Percentiles rank a stretch among this genome's conserved stretches.
Conservation (phyloP, 1,140 invertebrate genomes). For the Hyphantria cunea region DNA sequence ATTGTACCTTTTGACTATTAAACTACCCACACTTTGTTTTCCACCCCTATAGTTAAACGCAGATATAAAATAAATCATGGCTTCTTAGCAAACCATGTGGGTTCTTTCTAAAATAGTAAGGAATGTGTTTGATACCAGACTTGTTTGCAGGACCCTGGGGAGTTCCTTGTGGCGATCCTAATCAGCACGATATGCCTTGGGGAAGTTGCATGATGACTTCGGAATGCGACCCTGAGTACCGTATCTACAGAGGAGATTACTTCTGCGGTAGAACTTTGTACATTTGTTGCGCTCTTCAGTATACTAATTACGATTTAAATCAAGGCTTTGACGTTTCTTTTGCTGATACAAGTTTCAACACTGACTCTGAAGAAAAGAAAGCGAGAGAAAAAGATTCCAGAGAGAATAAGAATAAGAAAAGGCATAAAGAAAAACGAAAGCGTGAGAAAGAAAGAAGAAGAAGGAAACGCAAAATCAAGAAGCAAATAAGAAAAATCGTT, state of each 20-base stretch:
- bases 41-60: too few relatives aligned
- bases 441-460: constrained; percentile 49
- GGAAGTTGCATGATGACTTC: constrained; percentile 63
- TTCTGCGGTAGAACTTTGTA: constrained; percentile 64
- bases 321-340: constrained; percentile 65
- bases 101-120: too few relatives aligned
- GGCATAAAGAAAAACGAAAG: constrained; percentile 39
- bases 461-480: constrained; percentile 59
- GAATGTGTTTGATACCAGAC: too few relatives aligned
- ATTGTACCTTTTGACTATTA: too few relatives aligned
- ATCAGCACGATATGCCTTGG: constrained; percentile 66
- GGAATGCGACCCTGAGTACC: constrained; percentile 67
- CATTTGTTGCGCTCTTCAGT: constrained; percentile 59
- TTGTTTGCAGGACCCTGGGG: constrained; percentile 63
- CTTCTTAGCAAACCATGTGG: too few relatives aligned
- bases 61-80: too few relatives aligned
- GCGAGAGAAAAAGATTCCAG: constrained; percentile 39
- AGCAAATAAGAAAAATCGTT: constrained; percentile 58
- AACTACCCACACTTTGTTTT: too few relatives aligned
- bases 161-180: constrained; percentile 70
- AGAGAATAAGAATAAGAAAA: constrained; percentile 36
- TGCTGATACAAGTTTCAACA: constrained; percentile 48
- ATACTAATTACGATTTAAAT: constrained; percentile 62
- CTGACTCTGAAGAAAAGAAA: constrained; percentile 55
- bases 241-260: constrained; percentile 65